Base-by-base conservation (phyloP, 2,113 vertebrate species). In the Coracopsis vasa region DNA sequence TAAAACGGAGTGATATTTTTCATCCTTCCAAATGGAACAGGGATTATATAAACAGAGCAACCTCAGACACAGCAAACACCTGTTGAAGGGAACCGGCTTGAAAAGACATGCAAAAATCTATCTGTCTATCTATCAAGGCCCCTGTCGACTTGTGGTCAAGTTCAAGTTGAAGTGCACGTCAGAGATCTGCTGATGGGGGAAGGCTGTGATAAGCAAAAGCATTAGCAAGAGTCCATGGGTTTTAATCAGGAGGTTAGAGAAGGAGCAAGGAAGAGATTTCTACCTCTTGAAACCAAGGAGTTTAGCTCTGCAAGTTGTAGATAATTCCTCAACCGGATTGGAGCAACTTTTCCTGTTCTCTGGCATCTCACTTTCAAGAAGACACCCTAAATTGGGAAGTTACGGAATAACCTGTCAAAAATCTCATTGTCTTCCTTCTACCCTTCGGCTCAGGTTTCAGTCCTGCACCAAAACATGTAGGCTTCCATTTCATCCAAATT, bases 11-110 rank as follows among this genome's bases (percentile, higher is more conserved):
- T 33, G 96, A 97, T 96, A 98, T 98, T 98, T 98, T 97, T 98
- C 98, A 98, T 98, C 97, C 98, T 97, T 98, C 98, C 98, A 98
- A 98, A 98, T 98, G 97, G 98, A 99, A 98, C 98, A 98, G 97
- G 98, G 98, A 97, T 98, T 98, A 94, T 96, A 94, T 99, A 98
- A 98, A 98, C 98, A 99, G 96, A 98, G 98, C 97, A 98, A 95
- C 97, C 98, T 97, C 93, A 97, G 98, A 98, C 98, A 98, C 98
- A 98, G 98, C 98, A 97, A 99, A 99, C 99, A 99, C 99, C 98
- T 99, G 99, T 90, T 97, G 97, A 94, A 94, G 95, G 95, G 96
- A 95, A 90, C 64, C 4, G 70, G 91, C 88, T 84, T 78, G 89
- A 56, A 53, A 91, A 93, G 97, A 92, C 88, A 89, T 3, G 48